These are phyloP conservation scores for Drosophila dives DNA, from an alignment of 2,888 invertebrate genomes.

Conservation along the genomic window DNA sequence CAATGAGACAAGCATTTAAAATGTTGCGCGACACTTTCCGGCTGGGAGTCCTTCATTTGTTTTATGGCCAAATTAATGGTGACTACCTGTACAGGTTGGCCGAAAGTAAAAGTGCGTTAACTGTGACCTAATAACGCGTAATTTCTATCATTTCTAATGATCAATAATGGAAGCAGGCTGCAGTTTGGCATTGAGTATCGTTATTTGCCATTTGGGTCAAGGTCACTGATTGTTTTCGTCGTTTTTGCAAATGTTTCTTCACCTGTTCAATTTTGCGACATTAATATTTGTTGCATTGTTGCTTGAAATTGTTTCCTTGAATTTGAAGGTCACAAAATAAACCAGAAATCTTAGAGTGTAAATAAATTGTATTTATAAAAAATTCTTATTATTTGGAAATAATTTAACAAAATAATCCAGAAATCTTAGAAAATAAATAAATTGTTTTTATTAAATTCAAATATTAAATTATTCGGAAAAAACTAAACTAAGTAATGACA, in stretches of 20 bases:
- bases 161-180: slow-evolving; percentile 26
- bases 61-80: slow-evolving; percentile 62
- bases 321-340: not conserved
- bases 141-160: slow-evolving; percentile 32
- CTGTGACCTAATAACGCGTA: slow-evolving; percentile 71
- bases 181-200: slow-evolving; percentile 2
- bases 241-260: slow-evolving; percentile 29
- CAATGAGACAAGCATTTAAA: slow-evolving; percentile 52
- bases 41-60: slow-evolving; percentile 23
- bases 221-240: slow-evolving; percentile 34
- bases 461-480: not conserved
- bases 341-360: not conserved
- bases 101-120: slow-evolving; percentile 64
- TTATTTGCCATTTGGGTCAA: slow-evolving; percentile 34
- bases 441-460: not conserved
- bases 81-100: slow-evolving; percentile 63
- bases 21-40: slow-evolving; percentile 40
- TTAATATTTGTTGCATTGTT: slow-evolving; percentile 17
- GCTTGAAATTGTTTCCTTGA: not conserved
- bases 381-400: not conserved
- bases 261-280: slow-evolving; percentile 36
- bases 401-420: not conserved
- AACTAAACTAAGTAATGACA: not conserved
- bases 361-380: not conserved
- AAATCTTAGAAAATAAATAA: not conserved